These are phyloP conservation scores for Rutpela maculata DNA, from an alignment of 2,888 invertebrate species.

Conservation along the genomic window DNA sequence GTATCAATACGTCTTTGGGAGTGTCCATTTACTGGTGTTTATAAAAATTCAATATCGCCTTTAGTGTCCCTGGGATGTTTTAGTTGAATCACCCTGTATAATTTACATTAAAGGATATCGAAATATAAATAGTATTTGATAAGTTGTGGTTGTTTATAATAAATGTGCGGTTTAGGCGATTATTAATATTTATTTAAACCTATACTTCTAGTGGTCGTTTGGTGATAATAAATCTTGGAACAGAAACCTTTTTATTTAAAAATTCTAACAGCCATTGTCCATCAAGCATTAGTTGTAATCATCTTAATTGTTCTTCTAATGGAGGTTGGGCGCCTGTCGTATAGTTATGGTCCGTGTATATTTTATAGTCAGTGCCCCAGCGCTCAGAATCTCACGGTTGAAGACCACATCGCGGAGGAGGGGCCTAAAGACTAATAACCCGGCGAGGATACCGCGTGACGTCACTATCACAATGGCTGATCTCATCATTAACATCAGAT, in stretches of 20 bases:
- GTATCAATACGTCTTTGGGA: no score
- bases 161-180: no score
- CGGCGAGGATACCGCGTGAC: constrained; percentile 64
- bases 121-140: no score
- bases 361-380: constrained; percentile 26
- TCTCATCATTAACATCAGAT: constrained; percentile 51
- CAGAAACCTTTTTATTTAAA: constrained; percentile 42
- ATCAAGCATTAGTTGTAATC: constrained; percentile 43
- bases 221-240: constrained; percentile 12
- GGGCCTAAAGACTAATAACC: constrained; percentile 68
- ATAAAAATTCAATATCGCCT: no score
- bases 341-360: constrained; percentile 47
- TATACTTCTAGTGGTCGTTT: neutral
- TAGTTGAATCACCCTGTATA: no score
- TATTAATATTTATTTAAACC: neutral
- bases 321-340: constrained; percentile 56
- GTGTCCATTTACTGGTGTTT: no score
- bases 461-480: constrained; percentile 68
- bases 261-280: constrained; percentile 42
- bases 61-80: no score
- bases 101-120: no score
- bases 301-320: constrained; percentile 59
- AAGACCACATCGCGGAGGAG: constrained; percentile 65
- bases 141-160: no score
- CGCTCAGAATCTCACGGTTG: constrained; percentile 49